Evolutionary conservation across 2,113 vertebrate genomes (phyloP).

Genomic region (Lathamus discolor): DNA sequence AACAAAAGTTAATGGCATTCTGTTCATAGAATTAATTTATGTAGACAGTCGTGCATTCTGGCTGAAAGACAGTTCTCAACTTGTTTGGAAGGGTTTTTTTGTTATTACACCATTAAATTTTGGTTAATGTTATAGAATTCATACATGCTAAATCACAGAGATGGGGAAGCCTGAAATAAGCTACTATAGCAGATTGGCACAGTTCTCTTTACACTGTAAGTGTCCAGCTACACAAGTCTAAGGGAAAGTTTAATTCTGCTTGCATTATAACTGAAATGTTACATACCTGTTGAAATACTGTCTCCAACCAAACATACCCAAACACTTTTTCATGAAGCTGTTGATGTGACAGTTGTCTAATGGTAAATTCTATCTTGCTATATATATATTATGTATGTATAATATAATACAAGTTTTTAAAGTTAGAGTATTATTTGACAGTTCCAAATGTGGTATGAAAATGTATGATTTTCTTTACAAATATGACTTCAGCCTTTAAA

Average conservation of each 20-base stretch:
- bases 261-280: background rate
- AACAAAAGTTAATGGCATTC: slow-evolving; percentile 64
- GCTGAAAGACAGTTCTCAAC: slow-evolving; percentile 27
- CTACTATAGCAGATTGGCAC: background rate
- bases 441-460: background rate
- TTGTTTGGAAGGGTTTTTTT: slow-evolving; percentile 14
- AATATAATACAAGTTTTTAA: background rate
- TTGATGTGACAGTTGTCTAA: background rate
- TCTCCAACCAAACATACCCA: background rate
- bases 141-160: background rate
- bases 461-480: background rate
- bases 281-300: background rate
- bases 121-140: background rate
- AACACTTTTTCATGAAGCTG: background rate
- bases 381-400: too few species aligned
- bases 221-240: background rate
- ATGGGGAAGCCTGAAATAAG: background rate
- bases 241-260: background rate
- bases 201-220: background rate
- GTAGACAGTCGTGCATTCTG: background rate
- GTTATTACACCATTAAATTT: slow-evolving; percentile 39
- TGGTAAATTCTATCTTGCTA: background rate
- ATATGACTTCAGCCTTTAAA: background rate
- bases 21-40: slow-evolving; percentile 51
- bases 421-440: background rate